A percentile compares a stretch with the other conserved stretches of the same genome.
Evolutionary conservation across 2,888 invertebrate genomes (phyloP).

Genomic region (Clostera curtula): DNA sequence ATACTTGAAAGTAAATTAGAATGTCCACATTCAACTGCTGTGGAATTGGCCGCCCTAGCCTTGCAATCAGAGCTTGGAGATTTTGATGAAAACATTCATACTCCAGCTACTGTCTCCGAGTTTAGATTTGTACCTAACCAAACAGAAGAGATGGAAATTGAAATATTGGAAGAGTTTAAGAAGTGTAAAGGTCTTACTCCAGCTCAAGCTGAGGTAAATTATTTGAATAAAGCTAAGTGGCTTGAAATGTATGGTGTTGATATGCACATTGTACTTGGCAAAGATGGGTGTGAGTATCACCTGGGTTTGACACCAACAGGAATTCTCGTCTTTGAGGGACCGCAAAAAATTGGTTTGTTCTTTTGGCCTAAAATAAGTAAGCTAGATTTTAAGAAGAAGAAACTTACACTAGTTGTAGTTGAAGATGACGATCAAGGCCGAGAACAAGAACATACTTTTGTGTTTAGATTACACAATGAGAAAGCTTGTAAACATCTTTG

Average conservation of each 20-base stretch:
- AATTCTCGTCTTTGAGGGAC: conserved; percentile 97
- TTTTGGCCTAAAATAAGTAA: conserved; percentile 99
- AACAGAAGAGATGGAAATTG: conserved; percentile 96
- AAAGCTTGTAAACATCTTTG: conserved; percentile 99
- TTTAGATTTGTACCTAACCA: conserved; percentile 98
- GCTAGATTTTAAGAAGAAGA: conserved; percentile 98
- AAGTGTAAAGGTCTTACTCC: conserved; percentile 91
- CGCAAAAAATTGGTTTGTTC: conserved; percentile 97
- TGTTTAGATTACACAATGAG: conserved; percentile 95
- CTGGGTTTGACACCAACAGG: conserved; percentile 98
- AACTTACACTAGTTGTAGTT: conserved; percentile 96
- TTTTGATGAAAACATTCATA: conserved; percentile 92
- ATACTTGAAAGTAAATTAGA: conserved; percentile 92
- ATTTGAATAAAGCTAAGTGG: conserved; percentile 97
- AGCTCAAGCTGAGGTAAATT: conserved; percentile 96
- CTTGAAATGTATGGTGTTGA: conserved; percentile 99
- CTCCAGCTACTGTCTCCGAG: conserved; percentile 97
- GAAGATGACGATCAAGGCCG: conserved; percentile 98
- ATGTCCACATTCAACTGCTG: conserved; percentile 89
- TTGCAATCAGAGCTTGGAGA: conserved; percentile 99
- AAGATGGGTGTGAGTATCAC: conserved; percentile 97
- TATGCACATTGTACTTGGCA: conserved; percentile 97
- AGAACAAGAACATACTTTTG: conserved; percentile 99
- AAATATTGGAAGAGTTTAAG: conserved; percentile 93
- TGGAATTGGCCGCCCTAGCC: conserved; percentile 93